These are phyloP conservation scores for Siniperca chuatsi DNA, from an alignment of 2,113 vertebrate species.

Conservation along the genomic window DNA sequence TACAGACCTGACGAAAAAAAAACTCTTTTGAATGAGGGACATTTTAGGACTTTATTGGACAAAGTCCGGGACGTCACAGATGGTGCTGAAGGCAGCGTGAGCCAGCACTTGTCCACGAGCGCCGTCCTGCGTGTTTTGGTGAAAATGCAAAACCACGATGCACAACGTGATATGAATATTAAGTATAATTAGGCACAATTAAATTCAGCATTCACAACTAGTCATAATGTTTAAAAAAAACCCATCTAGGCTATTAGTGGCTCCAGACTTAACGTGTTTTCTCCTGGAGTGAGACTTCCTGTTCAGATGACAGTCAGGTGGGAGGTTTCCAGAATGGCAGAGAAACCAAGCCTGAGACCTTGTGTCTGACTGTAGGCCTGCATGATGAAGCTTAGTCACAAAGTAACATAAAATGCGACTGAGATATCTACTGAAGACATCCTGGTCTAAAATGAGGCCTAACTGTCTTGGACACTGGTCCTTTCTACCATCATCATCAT, in stretches of 20 bases:
- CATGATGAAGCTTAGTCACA: neutral
- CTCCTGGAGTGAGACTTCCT: neutral
- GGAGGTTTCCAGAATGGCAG: too few species aligned
- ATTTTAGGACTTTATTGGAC: neutral
- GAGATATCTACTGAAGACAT: neutral
- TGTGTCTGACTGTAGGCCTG: neutral
- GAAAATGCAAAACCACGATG: neutral
- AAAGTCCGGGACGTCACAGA: neutral
- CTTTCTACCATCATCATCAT: neutral
- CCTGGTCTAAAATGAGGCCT: neutral
- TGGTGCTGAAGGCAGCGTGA: neutral
- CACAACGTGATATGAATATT: neutral
- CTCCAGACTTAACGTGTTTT: neutral
- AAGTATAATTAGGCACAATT: neutral
- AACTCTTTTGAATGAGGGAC: too few species aligned
- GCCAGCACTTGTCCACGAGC: conserved; percentile 10
- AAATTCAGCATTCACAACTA: neutral
- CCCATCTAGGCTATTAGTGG: neutral
- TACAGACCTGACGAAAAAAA: neutral
- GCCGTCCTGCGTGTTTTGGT: conserved; percentile 1
- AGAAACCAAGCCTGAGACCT: neutral
- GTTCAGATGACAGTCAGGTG: neutral
- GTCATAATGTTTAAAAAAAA: neutral
- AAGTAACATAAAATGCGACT: too few species aligned
- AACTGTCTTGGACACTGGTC: neutral